Evolutionary conservation across 2,113 vertebrate genomes (phyloP).

Genomic region (Euleptes europaea): DNA sequence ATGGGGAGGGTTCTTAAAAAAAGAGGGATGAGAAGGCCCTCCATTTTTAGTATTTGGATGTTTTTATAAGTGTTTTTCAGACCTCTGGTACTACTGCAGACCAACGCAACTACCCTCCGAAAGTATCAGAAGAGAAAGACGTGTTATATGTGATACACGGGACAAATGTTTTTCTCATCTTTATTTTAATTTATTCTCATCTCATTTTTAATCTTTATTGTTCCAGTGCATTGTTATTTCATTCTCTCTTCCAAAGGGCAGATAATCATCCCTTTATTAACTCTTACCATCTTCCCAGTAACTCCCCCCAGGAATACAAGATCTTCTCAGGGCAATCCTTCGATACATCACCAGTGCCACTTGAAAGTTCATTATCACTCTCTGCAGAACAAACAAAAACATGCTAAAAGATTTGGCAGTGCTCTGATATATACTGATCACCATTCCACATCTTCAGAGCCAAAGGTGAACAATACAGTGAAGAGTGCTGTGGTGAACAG

Average conservation of each 20-base stretch:
- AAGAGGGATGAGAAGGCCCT: too few relatives aligned
- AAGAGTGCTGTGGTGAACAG: not conserved
- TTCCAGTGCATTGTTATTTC: not conserved
- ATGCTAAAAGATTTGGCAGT: conserved; percentile 34
- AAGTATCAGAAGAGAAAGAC: not conserved
- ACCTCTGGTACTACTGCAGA: too few relatives aligned
- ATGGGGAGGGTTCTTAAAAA: too few relatives aligned
- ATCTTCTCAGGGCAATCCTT: conserved; percentile 99
- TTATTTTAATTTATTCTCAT: too few relatives aligned
- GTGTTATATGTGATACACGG: not conserved
- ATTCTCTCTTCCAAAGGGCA: not conserved
- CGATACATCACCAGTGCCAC: conserved; percentile 96
- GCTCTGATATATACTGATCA: conserved; percentile 15
- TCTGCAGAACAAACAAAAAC: conserved; percentile 75
- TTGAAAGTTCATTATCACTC: conserved; percentile 96
- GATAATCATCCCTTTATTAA: conserved; percentile 34
- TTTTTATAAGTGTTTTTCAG: too few relatives aligned
- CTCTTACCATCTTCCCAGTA: conserved; percentile 92
- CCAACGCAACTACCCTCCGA: not conserved
- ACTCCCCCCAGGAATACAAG: conserved; percentile 94
- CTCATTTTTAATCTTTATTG: not conserved
- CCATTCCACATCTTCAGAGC: conserved; percentile 6
- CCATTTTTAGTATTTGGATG: too few relatives aligned
- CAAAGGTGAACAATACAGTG: not conserved
- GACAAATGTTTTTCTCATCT: not conserved